Percentiles rank a stretch among this genome's conserved stretches.
Conservation (phyloP, 2,888 invertebrate genomes). For the Torymus tubicola region DNA sequence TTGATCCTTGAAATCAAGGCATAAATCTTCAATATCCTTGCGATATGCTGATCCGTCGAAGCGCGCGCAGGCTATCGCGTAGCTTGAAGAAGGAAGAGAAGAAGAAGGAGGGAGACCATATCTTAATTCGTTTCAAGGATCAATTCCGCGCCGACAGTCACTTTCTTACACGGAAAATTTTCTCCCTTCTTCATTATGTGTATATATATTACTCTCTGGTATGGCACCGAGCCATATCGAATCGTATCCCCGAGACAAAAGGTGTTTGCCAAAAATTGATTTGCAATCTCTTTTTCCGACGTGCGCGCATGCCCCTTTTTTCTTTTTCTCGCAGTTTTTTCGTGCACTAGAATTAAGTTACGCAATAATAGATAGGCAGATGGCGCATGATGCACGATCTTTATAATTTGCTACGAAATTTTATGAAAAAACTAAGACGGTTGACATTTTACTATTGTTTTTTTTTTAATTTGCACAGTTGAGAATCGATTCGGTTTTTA, state of each 20-base stretch:
- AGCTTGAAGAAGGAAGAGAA: background rate
- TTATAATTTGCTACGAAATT: no score
- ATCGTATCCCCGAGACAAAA: conserved; percentile 29
- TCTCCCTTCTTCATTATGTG: conserved; percentile 16
- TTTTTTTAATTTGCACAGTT: no score
- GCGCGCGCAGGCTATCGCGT: no score
- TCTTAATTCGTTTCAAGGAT: conserved; percentile 29
- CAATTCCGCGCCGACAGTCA: conserved; percentile 30
- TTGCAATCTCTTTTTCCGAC: background rate
- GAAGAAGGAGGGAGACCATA: background rate
- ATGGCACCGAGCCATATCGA: conserved; percentile 5
- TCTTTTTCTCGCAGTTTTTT: conserved; percentile 6
- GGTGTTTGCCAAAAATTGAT: conserved; percentile 41
- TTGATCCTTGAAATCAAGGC: conserved; percentile 31
- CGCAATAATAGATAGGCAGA: background rate
- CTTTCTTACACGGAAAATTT: conserved; percentile 21
- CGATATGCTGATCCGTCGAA: background rate
- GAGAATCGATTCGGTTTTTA: no score
- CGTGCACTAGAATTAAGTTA: conserved; percentile 28
- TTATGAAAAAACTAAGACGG: no score
- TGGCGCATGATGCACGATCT: background rate
- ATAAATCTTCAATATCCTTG: conserved; percentile 33
- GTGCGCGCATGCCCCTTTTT: background rate
- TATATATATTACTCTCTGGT: background rate
- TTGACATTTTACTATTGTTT: no score